phyloP scores from a whole-genome alignment of 2,888 invertebrate genomes.

The Callyntrura guangdongensis region DNA sequence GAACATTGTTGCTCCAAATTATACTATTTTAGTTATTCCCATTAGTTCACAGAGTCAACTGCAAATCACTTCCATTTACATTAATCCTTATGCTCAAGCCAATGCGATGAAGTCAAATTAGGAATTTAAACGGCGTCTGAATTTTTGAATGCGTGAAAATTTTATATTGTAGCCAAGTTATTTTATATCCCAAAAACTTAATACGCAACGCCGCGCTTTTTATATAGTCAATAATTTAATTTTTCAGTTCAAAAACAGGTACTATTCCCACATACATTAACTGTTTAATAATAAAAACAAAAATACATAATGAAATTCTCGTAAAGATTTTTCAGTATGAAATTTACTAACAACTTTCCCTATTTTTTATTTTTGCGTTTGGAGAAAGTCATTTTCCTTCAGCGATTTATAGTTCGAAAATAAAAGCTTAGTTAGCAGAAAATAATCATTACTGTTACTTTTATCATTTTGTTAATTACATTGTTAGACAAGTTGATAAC shows the following conservation, averaged over 20 bases:
- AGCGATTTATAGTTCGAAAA: background rate
- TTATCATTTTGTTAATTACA: conserved; percentile 38
- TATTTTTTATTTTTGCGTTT: background rate
- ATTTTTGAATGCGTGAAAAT: too few relatives aligned
- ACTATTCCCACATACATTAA: background rate
- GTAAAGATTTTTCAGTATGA: background rate
- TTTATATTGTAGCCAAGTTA: background rate
- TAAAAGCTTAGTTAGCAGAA: conserved; percentile 58
- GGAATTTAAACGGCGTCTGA: too few relatives aligned
- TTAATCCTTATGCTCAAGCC: background rate
- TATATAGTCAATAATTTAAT: background rate
- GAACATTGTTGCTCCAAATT: conserved; percentile 19
- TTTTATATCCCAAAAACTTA: background rate
- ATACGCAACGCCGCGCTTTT: too few relatives aligned
- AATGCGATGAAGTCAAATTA: background rate
- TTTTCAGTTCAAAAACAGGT: background rate
- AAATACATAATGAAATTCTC: background rate
- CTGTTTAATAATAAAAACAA: too few relatives aligned
- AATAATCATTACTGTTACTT: conserved; percentile 19
- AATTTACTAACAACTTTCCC: background rate
- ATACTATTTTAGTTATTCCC: background rate
- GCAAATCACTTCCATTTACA: conserved; percentile 61
- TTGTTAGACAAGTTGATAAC: conserved; percentile 62
- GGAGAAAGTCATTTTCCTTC: background rate
- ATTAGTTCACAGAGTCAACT: conserved; percentile 63